phyloP scores from a whole-genome alignment of 2,888 invertebrate species.

The Leucania comma region DNA sequence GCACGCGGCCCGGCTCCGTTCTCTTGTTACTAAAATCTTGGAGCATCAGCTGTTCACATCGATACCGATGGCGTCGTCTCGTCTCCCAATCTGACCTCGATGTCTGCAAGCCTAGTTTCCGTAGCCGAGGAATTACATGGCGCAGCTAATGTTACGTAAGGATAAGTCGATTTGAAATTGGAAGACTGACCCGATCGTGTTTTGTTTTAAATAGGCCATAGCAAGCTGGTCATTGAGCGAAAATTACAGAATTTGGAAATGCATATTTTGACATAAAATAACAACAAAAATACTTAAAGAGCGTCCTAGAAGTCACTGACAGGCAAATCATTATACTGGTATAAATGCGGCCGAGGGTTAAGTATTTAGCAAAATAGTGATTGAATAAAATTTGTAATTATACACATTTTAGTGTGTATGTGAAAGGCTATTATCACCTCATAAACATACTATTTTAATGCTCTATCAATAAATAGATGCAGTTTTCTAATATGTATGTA shows the following conservation, averaged over 20 bases:
- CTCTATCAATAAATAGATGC: slow-evolving; percentile 23
- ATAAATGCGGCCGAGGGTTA: not conserved
- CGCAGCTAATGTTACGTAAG: slow-evolving; percentile 51
- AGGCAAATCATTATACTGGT: not conserved
- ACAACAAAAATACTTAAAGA: not conserved
- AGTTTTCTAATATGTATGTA: slow-evolving; percentile 14
- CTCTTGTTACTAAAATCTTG: slow-evolving; percentile 79
- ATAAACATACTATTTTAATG: slow-evolving; percentile 15
- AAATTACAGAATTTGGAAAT: not conserved
- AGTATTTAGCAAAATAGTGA: not conserved
- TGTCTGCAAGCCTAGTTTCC: slow-evolving; percentile 79
- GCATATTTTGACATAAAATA: not conserved
- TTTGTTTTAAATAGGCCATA: not conserved
- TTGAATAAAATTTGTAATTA: not conserved
- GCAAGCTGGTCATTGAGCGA: not conserved
- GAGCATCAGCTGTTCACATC: slow-evolving; percentile 87
- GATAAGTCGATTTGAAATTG: slow-evolving; percentile 19
- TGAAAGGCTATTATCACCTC: slow-evolving; percentile 19
- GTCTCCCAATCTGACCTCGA: slow-evolving; percentile 86
- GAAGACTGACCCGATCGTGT: not conserved
- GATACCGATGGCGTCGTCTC: slow-evolving; percentile 87
- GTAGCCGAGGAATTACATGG: slow-evolving; percentile 51
- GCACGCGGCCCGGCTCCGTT: slow-evolving; percentile 61
- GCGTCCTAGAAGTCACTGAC: not conserved
- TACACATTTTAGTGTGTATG: not conserved